A percentile compares a stretch with the other conserved stretches of the same genome.
Conservation (phyloP, 2,888 invertebrate species). For the Dicyrtoma fusca region DNA sequence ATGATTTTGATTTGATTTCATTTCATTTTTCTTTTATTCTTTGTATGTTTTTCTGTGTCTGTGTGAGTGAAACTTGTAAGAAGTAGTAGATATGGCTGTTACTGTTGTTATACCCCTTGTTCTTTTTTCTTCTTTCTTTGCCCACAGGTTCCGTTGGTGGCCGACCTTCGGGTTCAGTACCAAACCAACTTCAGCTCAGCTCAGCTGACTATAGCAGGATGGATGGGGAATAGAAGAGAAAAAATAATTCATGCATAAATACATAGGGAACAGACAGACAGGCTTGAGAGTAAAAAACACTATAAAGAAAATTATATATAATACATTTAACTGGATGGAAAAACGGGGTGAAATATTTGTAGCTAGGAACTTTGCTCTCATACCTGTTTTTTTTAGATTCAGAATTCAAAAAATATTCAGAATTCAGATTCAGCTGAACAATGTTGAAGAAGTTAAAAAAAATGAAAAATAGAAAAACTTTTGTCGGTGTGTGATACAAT, state of each 20-base stretch:
- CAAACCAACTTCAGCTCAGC: no score
- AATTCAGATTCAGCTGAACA: no score
- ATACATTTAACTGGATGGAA: neutral
- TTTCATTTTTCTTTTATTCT: conserved; percentile 5
- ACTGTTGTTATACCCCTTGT: no score
- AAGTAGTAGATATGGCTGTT: no score
- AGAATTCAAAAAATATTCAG: no score
- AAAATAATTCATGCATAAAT: conserved; percentile 28
- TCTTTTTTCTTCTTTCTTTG: neutral
- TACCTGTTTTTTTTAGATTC: no score
- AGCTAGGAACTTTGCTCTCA: conserved; percentile 34
- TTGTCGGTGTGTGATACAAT: conserved; percentile 44
- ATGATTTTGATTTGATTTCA: neutral
- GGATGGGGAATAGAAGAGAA: conserved; percentile 6
- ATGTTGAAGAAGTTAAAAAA: no score
- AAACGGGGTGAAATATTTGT: conserved; percentile 14
- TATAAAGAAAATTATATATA: neutral
- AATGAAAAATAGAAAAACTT: no score
- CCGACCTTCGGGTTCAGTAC: neutral
- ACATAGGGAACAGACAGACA: conserved; percentile 19
- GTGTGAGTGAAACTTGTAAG: neutral
- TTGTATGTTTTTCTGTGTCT: neutral
- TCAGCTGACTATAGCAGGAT: neutral
- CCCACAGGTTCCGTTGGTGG: conserved; percentile 9
- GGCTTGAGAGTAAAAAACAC: neutral